phyloP scores from a whole-genome alignment of 2,888 invertebrate genomes.

The Smittia sp. region DNA sequence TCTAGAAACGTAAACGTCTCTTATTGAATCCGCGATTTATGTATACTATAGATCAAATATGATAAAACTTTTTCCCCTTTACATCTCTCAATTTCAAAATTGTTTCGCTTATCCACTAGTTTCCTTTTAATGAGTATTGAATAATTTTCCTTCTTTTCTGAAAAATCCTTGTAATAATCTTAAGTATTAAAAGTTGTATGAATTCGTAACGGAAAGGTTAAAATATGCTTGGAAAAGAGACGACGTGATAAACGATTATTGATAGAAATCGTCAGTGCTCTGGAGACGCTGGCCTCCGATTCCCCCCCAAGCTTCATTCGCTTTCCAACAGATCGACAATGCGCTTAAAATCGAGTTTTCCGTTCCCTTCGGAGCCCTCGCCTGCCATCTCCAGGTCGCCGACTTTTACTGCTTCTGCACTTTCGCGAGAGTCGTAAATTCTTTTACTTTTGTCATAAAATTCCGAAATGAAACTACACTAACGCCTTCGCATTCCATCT shows the following conservation, averaged over 20 bases:
- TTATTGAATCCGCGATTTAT: background rate
- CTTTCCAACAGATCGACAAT: no score
- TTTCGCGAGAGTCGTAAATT: no score
- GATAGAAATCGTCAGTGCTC: background rate
- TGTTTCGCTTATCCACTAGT: background rate
- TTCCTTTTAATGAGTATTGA: conserved; percentile 11
- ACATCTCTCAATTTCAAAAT: background rate
- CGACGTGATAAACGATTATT: background rate
- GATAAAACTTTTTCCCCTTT: background rate
- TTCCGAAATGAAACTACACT: background rate
- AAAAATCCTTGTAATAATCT: conserved; percentile 40
- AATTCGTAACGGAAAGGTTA: background rate
- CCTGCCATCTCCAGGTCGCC: background rate
- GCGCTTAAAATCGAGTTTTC: background rate
- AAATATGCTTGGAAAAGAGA: background rate
- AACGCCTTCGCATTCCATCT: background rate
- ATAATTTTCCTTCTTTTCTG: conserved; percentile 21
- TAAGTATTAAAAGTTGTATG: conserved; percentile 22
- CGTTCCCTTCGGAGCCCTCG: background rate
- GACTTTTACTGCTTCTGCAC: no score
- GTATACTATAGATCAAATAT: conserved; percentile 12
- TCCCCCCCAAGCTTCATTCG: no score
- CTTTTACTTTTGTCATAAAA: no score
- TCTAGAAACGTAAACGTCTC: background rate
- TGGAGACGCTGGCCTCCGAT: no score